Evolutionary conservation across 92 coral and sea anemone species (phyloP).

Genomic region (Palythoa caribaeorum): DNA sequence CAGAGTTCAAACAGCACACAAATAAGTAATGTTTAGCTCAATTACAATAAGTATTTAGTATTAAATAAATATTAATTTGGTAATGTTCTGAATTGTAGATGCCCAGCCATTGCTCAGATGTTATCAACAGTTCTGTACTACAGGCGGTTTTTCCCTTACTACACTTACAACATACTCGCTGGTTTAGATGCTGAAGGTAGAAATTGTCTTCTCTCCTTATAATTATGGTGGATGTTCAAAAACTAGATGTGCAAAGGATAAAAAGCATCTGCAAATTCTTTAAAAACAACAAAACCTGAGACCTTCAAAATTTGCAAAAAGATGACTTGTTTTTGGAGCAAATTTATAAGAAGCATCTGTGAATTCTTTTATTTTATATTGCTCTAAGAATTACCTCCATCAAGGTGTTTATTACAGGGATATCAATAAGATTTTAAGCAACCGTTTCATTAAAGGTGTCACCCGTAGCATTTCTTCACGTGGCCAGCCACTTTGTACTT

Average conservation of each 20-base stretch:
- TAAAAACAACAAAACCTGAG: no score
- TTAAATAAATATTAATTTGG: not conserved
- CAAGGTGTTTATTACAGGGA: no score
- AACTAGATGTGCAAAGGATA: no score
- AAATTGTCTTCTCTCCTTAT: not conserved
- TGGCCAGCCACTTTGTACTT: no score
- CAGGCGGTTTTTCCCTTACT: conserved; percentile 95
- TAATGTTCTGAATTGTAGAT: conserved; percentile 54
- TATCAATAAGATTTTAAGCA: no score
- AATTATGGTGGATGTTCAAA: not conserved
- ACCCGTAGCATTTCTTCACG: no score
- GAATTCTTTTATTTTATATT: not conserved
- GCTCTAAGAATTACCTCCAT: not conserved
- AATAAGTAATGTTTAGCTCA: not conserved
- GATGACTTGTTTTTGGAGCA: no score
- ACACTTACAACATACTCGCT: conserved; percentile 96
- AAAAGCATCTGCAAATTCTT: no score
- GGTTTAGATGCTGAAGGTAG: conserved; percentile 95
- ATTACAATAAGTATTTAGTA: not conserved
- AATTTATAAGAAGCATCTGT: not conserved
- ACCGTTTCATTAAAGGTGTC: no score
- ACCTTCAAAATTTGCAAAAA: no score
- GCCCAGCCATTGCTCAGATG: conserved; percentile 99
- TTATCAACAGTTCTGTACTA: conserved; percentile 94
- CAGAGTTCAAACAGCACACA: no score